A percentile compares a stretch with the other conserved stretches of the same genome.
phyloP scores from a whole-genome alignment of 2,888 invertebrate species.

The Palloptera scutellata region DNA sequence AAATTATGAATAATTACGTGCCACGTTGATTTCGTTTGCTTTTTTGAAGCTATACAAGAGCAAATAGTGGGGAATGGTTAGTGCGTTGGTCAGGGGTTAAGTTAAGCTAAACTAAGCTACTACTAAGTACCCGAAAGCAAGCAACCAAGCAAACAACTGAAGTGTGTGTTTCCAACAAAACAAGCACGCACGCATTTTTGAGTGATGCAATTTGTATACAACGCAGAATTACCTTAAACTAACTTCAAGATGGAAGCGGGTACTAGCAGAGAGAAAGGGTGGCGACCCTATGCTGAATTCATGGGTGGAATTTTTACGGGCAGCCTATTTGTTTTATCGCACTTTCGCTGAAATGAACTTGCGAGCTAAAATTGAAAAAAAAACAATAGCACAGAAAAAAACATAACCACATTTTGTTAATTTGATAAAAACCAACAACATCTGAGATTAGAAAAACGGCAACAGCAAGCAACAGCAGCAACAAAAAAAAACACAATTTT shows the following conservation, averaged over 20 bases:
- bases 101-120: not conserved
- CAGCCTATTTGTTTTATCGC: conserved; percentile 58
- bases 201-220: conserved; percentile 54
- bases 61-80: not conserved
- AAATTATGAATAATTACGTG: conserved; percentile 59
- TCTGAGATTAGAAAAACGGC: conserved; percentile 48
- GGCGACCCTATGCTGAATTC: no score
- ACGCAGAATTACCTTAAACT: no score
- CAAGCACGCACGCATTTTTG: conserved; percentile 8
- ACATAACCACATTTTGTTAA: conserved; percentile 53
- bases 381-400: not conserved
- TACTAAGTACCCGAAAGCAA: not conserved
- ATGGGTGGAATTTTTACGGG: conserved; percentile 15
- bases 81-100: not conserved
- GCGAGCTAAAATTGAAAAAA: not conserved
- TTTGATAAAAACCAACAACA: conserved; percentile 54
- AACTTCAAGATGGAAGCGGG: no score
- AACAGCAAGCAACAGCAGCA: not conserved
- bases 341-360: conserved; percentile 48
- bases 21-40: not conserved
- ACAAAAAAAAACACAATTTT: conserved; percentile 12
- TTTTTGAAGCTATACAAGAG: no score
- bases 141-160: conserved; percentile 1
- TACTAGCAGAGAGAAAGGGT: no score
- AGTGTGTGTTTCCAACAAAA: conserved; percentile 15